Conservation (phyloP, 92 coral and sea anemone genomes). For the Metridium senile region DNA sequence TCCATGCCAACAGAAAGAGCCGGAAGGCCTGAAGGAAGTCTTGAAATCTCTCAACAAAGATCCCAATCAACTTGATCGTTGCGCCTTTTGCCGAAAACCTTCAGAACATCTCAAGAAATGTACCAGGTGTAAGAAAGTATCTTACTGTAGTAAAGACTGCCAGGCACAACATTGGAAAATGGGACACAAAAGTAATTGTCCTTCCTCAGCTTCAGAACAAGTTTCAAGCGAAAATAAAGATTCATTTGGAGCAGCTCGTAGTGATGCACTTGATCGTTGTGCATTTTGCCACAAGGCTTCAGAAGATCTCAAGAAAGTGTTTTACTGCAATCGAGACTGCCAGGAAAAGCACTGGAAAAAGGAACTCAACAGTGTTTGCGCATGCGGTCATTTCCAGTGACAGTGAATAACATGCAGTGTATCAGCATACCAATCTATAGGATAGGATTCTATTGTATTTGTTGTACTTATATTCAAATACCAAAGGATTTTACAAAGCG, state of each 20-base stretch:
- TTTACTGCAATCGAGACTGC: constrained; percentile 43
- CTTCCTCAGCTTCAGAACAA: not conserved
- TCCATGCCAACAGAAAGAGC: not conserved
- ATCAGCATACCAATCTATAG: too few relatives aligned
- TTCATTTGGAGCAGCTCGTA: too few relatives aligned
- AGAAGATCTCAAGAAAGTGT: constrained; percentile 27
- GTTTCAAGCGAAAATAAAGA: too few relatives aligned
- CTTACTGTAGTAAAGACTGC: not conserved
- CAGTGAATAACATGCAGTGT: too few relatives aligned
- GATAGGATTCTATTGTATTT: too few relatives aligned
- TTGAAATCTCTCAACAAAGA: not conserved
- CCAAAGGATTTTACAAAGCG: too few relatives aligned
- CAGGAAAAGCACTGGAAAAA: constrained; percentile 19
- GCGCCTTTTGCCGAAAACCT: not conserved
- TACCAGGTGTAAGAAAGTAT: not conserved
- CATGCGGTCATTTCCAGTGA: too few relatives aligned
- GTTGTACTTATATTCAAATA: too few relatives aligned
- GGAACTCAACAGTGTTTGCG: not conserved
- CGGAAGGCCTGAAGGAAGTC: not conserved
- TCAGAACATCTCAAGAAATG: not conserved
- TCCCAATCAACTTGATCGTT: not conserved
- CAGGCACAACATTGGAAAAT: not conserved
- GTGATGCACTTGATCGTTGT: not conserved
- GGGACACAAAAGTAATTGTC: not conserved
- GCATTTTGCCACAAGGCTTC: constrained; percentile 9